phyloP scores from a whole-genome alignment of 2,797 vertebrate species.

The Bovichtus variegatus region DNA sequence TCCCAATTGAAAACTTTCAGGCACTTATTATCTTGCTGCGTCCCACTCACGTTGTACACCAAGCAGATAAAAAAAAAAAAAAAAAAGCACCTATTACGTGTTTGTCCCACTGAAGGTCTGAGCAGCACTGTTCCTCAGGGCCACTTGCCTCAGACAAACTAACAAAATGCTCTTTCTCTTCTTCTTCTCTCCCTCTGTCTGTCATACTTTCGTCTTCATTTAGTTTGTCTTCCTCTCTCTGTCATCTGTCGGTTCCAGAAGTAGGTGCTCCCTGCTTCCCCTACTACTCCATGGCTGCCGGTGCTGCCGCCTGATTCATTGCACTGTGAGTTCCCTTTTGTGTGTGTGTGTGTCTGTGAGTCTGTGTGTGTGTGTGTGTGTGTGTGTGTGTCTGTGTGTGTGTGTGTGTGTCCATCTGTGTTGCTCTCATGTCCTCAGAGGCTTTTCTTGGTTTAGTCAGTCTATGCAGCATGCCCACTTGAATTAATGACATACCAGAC shows the following conservation, averaged over 20 bases:
- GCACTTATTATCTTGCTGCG: too few species aligned
- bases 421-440: constrained; percentile 12
- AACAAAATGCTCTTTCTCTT: constrained; percentile 19
- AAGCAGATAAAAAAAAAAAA: not conserved
- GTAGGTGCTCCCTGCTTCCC: constrained; percentile 42
- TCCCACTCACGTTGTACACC: not conserved
- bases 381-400: not conserved
- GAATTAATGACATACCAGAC: constrained; percentile 8
- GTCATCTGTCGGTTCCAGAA: constrained; percentile 54
- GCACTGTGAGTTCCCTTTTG: constrained; percentile 56
- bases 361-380: constrained; percentile 6
- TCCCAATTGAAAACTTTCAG: not conserved
- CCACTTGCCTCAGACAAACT: constrained; percentile 34
- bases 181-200: not conserved
- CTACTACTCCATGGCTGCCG: constrained; percentile 58
- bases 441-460: constrained; percentile 1
- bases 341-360: too few species aligned
- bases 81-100: too few species aligned
- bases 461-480: constrained; percentile 11
- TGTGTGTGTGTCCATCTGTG: constrained; percentile 31
- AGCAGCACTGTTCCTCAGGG: not conserved
- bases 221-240: constrained; percentile 22
- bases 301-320: constrained; percentile 52
- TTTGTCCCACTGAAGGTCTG: not conserved
- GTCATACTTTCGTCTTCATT: constrained; percentile 10